A percentile compares a stretch with the other conserved stretches of the same genome.
These are phyloP conservation scores for Hyla sarda DNA, from an alignment of 2,113 vertebrate species.

Conservation along the genomic window DNA sequence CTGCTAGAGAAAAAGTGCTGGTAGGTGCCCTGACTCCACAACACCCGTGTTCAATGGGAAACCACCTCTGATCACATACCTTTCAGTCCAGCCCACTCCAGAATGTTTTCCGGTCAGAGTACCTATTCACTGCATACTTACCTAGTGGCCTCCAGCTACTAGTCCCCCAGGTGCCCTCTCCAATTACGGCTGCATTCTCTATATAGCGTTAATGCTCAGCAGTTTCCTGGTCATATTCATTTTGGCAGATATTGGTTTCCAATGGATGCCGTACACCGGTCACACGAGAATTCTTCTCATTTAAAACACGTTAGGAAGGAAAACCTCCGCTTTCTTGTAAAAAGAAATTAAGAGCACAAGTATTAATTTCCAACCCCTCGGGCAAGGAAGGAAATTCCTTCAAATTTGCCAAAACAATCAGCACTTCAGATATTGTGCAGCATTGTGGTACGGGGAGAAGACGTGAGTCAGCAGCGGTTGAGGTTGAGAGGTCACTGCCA, in stretches of 20 bases:
- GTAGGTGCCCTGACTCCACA: no score
- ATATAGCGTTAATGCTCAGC: neutral
- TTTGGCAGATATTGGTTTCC: constrained; percentile 5
- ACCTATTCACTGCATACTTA: no score
- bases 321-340: constrained; percentile 51
- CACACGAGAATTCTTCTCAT: constrained; percentile 55
- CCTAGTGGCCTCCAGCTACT: neutral
- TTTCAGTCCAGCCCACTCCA: no score
- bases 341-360: constrained; percentile 70
- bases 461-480: constrained; percentile 53
- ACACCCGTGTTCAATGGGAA: no score
- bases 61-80: no score
- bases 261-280: neutral
- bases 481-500: neutral
- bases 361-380: constrained; percentile 70
- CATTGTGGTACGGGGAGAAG: constrained; percentile 62
- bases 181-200: neutral
- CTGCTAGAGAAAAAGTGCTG: no score
- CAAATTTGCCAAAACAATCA: constrained; percentile 71
- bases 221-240: neutral
- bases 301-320: constrained; percentile 67
- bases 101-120: no score
- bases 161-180: neutral
- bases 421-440: constrained; percentile 65
- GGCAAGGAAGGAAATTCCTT: constrained; percentile 73